Percentiles rank a stretch among this genome's conserved stretches.
Conservation (phyloP, 2,888 invertebrate genomes). For the Phragmatobia fuliginosa region DNA sequence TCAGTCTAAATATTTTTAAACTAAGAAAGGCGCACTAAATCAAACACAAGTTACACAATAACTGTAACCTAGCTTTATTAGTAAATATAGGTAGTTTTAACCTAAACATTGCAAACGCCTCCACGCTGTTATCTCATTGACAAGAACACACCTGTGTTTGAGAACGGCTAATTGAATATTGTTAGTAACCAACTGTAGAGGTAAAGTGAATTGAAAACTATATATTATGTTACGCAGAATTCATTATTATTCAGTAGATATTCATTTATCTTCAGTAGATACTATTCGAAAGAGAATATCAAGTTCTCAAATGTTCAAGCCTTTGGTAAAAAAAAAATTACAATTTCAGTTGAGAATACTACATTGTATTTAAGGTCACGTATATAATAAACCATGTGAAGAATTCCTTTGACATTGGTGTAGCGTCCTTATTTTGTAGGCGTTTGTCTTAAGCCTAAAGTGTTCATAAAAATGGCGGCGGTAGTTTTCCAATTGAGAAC, state of each 20-base stretch:
- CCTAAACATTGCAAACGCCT: constrained; percentile 66
- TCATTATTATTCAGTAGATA: background rate
- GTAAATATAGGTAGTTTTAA: constrained; percentile 71
- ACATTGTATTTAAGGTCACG: background rate
- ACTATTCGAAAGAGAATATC: background rate
- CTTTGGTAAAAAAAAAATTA: background rate
- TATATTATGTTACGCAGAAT: background rate
- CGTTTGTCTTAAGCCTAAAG: constrained; percentile 61
- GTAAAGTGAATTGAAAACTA: constrained; percentile 13
- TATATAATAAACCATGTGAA: background rate
- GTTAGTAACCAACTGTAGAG: constrained; percentile 32
- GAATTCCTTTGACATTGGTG: background rate
- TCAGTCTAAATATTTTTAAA: constrained; percentile 71
- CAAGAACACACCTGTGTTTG: constrained; percentile 55
- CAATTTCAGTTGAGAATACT: background rate
- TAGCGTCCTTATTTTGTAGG: constrained; percentile 58
- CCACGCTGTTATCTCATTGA: constrained; percentile 63
- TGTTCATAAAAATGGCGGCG: constrained; percentile 42
- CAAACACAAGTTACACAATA: constrained; percentile 68
- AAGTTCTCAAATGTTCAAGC: background rate
- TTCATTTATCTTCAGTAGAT: background rate
- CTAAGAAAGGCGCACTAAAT: constrained; percentile 63
- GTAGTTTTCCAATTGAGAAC: constrained; percentile 55
- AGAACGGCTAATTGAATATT: constrained; percentile 44
- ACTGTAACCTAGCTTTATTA: constrained; percentile 69